phyloP scores from a whole-genome alignment of 2,888 invertebrate species.

The Plagodis dolabraria region DNA sequence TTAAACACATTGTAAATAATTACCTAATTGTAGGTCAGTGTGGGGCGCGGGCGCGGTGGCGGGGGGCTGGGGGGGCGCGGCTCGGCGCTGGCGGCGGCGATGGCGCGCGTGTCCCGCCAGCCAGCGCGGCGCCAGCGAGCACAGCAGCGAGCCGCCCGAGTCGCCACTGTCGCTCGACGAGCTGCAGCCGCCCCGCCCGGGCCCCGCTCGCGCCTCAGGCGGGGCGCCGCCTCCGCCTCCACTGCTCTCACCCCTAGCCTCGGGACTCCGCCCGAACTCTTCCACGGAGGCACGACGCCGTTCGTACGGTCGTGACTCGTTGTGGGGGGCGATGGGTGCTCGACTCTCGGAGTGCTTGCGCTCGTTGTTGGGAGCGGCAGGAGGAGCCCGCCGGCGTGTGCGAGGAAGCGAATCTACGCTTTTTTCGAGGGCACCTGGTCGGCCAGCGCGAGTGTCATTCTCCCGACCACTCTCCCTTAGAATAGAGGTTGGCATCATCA shows the following conservation, averaged over 20 bases:
- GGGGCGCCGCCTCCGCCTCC: slow-evolving; percentile 5
- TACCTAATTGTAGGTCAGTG: slow-evolving; percentile 14
- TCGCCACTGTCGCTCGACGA: slow-evolving; percentile 67
- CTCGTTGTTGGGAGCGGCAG: slow-evolving; percentile 10
- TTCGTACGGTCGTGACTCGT: neutral
- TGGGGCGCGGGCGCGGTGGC: slow-evolving; percentile 34
- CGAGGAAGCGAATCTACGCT: neutral
- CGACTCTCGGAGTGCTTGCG: neutral
- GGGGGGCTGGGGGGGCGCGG: slow-evolving; percentile 24
- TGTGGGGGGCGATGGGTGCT: neutral
- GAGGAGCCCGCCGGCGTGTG: slow-evolving; percentile 4
- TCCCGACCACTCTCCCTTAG: neutral
- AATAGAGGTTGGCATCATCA: slow-evolving; percentile 19
- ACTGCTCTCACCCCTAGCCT: neutral
- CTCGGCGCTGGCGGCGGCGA: slow-evolving; percentile 37
- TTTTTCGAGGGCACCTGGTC: neutral
- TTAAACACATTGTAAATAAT: neutral
- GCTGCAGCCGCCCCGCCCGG: slow-evolving; percentile 33
- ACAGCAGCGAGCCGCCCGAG: slow-evolving; percentile 65
- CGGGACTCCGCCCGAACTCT: neutral
- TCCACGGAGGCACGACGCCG: neutral
- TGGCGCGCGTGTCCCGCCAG: slow-evolving; percentile 52
- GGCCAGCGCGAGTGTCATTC: neutral
- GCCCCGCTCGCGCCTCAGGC: neutral
- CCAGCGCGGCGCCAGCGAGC: slow-evolving; percentile 72